These are phyloP conservation scores for Coregonus sp. DNA, from an alignment of 2,797 vertebrate species.

Conservation along the genomic window DNA sequence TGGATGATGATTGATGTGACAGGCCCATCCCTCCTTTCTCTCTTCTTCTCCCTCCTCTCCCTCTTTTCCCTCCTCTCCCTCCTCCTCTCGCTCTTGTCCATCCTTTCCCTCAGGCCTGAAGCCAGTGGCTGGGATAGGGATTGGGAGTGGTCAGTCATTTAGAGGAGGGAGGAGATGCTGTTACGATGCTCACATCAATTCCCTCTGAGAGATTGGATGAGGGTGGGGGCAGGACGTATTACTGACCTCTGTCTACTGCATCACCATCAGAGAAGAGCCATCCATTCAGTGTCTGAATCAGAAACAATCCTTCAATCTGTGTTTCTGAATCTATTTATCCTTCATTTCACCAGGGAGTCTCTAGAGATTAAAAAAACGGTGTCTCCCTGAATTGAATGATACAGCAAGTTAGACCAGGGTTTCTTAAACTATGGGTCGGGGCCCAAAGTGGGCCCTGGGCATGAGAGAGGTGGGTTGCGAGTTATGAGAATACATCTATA, in stretches of 20 bases:
- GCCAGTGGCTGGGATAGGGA: neutral
- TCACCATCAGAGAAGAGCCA: too few relatives aligned
- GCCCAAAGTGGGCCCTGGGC: too few relatives aligned
- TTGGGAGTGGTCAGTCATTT: neutral
- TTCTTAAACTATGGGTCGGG: too few relatives aligned
- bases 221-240: neutral
- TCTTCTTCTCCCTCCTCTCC: neutral
- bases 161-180: neutral
- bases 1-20: neutral
- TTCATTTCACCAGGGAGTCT: slow-evolving; percentile 1
- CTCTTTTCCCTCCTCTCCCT: neutral
- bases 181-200: too few relatives aligned
- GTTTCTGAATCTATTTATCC: neutral
- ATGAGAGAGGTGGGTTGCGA: too few relatives aligned
- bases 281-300: neutral
- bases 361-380: neutral
- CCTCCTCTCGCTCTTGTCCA: slow-evolving; percentile 19
- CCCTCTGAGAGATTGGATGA: neutral
- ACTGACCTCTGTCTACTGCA: neutral
- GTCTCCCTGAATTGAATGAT: neutral
- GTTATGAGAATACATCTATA: too few relatives aligned
- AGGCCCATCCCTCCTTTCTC: neutral
- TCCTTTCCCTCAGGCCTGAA: neutral
- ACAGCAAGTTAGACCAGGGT: too few relatives aligned
- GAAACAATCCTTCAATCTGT: too few relatives aligned